Evolutionary conservation across 2,113 vertebrate genomes (phyloP).

Genomic region (Fregetta grallaria): DNA sequence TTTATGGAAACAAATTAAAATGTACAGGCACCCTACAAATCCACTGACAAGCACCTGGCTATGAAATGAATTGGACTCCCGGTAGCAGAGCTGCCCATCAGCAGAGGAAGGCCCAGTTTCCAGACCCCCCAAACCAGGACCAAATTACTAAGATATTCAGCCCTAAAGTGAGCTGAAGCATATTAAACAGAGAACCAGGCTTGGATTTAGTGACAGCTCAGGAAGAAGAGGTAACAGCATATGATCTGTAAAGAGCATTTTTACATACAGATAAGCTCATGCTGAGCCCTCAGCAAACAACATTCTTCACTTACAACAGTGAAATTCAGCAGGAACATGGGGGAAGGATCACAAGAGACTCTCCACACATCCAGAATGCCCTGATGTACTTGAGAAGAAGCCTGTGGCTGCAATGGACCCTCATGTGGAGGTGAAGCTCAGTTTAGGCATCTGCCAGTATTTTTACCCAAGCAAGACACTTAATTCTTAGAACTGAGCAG

Average conservation of each 20-base stretch:
- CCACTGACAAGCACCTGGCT: neutral
- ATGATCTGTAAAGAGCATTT: neutral
- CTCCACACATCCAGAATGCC: neutral
- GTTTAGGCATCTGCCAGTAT: neutral
- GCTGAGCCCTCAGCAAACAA: neutral
- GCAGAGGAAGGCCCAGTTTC: neutral
- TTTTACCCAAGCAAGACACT: neutral
- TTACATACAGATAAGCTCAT: neutral
- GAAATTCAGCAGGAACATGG: neutral
- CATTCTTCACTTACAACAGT: neutral
- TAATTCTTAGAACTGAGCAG: neutral
- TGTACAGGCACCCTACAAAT: neutral
- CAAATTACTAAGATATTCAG: neutral
- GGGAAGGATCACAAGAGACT: neutral
- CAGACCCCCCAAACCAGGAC: neutral
- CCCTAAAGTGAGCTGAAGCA: neutral
- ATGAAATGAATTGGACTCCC: neutral
- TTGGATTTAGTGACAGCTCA: neutral
- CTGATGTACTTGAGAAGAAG: neutral
- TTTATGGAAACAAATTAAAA: slow-evolving; percentile 1
- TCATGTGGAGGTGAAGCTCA: neutral
- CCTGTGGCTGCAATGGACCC: neutral
- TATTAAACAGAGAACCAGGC: neutral
- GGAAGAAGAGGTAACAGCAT: neutral
- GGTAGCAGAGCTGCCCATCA: neutral